Percentiles rank a stretch among this genome's conserved stretches.
phyloP scores from a whole-genome alignment of 2,113 vertebrate genomes.

The Heterotilapia buettikoferi region DNA sequence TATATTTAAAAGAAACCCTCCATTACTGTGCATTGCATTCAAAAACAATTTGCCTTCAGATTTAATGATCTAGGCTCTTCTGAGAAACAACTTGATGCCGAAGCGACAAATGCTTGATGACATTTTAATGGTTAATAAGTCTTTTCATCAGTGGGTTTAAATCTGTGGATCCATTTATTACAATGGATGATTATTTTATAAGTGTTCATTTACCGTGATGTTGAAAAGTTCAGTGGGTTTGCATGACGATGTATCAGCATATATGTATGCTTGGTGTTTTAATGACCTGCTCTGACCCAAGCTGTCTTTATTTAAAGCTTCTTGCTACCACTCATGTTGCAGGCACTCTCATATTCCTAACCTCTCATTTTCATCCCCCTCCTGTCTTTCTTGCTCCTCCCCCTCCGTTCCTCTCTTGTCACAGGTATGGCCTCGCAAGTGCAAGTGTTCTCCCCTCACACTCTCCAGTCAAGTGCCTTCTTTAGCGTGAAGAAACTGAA shows the following conservation, averaged over 20 bases:
- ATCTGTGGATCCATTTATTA: neutral
- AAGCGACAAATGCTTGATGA: neutral
- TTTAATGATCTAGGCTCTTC: neutral
- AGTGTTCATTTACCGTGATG: neutral
- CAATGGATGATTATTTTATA: neutral
- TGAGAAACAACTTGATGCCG: neutral
- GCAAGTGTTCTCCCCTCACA: constrained; percentile 96
- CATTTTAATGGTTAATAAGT: neutral
- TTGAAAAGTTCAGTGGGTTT: neutral
- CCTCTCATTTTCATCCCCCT: constrained; percentile 57
- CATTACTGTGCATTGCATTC: neutral
- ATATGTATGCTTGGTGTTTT: constrained; percentile 26
- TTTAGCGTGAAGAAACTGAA: constrained; percentile 99
- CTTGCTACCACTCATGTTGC: constrained; percentile 60
- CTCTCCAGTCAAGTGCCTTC: constrained; percentile 99
- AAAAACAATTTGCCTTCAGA: neutral
- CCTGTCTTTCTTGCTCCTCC: constrained; percentile 32
- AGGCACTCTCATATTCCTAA: constrained; percentile 67
- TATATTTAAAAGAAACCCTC: neutral
- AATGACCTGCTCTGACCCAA: constrained; percentile 57
- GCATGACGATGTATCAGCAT: constrained; percentile 1
- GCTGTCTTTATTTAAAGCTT: constrained; percentile 70
- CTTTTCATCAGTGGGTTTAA: neutral
- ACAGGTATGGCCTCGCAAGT: constrained; percentile 99
- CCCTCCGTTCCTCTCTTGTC: constrained; percentile 16